Percentiles rank a stretch among this genome's conserved stretches.
Conservation (phyloP, 2,888 invertebrate species). For the Cataglyphis albicans region DNA sequence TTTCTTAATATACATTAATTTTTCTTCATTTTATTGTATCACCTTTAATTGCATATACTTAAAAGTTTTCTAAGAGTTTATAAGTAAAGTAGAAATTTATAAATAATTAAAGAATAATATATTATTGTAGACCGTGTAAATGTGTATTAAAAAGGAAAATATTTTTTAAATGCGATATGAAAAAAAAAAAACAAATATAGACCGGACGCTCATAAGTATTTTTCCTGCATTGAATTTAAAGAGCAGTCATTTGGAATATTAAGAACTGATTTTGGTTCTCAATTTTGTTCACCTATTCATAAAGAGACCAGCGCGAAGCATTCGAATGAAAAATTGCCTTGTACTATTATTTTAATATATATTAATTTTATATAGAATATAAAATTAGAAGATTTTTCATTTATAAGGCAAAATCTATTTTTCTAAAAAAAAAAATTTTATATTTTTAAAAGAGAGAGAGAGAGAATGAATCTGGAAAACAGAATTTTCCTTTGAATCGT, state of each 20-base stretch:
- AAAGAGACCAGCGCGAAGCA: background rate
- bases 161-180: background rate
- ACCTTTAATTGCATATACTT: background rate
- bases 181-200: background rate
- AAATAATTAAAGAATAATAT: background rate
- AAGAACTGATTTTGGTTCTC: background rate
- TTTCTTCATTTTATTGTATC: background rate
- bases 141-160: background rate
- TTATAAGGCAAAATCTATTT: background rate
- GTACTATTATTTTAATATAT: background rate
- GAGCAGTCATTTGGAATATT: background rate
- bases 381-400: background rate
- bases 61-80: background rate
- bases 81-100: background rate
- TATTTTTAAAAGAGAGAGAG: background rate
- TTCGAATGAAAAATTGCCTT: background rate
- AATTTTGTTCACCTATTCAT: background rate
- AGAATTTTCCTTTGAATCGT: slow-evolving; percentile 1
- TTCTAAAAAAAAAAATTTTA: background rate
- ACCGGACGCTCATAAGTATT: background rate
- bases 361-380: background rate
- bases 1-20: background rate
- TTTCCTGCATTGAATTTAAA: background rate
- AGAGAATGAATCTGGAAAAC: background rate
- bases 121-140: background rate